Percentiles rank a stretch among this genome's conserved stretches.
These are phyloP conservation scores for Drosophila equinoxialis DNA, from an alignment of 1,140 invertebrate genomes.

Conservation along the genomic window DNA sequence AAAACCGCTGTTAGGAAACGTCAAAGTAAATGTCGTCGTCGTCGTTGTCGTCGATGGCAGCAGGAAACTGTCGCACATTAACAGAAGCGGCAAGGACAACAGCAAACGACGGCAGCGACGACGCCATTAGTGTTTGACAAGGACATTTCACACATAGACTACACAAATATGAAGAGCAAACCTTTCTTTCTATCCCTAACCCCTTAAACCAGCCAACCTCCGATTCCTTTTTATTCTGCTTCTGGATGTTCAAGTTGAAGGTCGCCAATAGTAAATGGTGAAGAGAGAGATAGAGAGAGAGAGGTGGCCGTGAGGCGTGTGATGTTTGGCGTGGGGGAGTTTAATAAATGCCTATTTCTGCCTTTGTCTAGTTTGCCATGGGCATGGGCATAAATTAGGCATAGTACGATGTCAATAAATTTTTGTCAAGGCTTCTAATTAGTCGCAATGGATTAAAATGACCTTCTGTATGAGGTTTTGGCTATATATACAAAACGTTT, in stretches of 20 bases:
- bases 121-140: slow-evolving; percentile 78
- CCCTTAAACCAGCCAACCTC: not conserved
- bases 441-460: slow-evolving; percentile 3
- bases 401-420: not conserved
- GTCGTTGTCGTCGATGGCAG: slow-evolving; percentile 27
- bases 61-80: slow-evolving; percentile 72
- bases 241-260: slow-evolving; percentile 54
- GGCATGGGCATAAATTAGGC: slow-evolving; percentile 17
- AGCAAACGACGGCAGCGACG: slow-evolving; percentile 44
- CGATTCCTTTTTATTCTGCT: not conserved
- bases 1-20: slow-evolving; percentile 19
- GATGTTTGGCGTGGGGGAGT: too few relatives aligned
- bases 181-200: slow-evolving; percentile 17
- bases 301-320: too few relatives aligned
- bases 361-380: too few relatives aligned
- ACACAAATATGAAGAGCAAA: slow-evolving; percentile 47
- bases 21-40: slow-evolving; percentile 28
- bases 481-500: too few relatives aligned
- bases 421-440: slow-evolving; percentile 4
- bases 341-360: too few relatives aligned
- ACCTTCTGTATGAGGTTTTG: not conserved
- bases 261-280: slow-evolving; percentile 9
- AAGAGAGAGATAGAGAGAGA: too few relatives aligned
- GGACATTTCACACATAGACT: slow-evolving; percentile 59
- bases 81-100: slow-evolving; percentile 70